Conservation (phyloP, 2,113 vertebrate genomes). For the Protobothrops mucrosquamatus region DNA sequence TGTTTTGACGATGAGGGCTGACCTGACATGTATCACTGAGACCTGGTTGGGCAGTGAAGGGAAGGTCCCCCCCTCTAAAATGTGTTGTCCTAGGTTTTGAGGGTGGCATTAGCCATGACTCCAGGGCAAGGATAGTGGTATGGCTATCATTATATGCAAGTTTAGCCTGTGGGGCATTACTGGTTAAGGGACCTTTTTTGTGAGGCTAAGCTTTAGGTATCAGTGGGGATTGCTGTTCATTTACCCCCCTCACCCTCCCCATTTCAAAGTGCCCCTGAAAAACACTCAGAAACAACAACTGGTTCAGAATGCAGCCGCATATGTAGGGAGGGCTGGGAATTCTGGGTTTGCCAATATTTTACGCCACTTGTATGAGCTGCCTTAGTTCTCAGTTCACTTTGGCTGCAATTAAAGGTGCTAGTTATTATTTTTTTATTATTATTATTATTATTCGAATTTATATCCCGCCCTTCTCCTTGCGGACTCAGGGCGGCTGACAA, state of each 20-base stretch:
- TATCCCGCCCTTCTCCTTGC: too few relatives aligned
- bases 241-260: background rate
- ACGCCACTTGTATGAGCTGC: background rate
- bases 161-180: background rate
- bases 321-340: background rate
- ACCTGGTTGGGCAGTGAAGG: background rate
- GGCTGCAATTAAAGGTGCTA: background rate
- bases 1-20: background rate
- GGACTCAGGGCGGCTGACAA: too few relatives aligned
- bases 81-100: background rate
- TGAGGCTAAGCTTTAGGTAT: background rate
- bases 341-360: background rate
- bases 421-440: too few relatives aligned
- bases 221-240: background rate
- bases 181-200: background rate
- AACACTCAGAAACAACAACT: background rate
- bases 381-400: background rate
- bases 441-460: too few relatives aligned
- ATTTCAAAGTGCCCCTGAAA: background rate
- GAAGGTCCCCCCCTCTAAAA: background rate
- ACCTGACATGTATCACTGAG: background rate
- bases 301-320: background rate
- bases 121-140: background rate
- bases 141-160: background rate
- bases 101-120: background rate